Conservation (phyloP, 2,113 vertebrate species). For the Polypterus senegalus region DNA sequence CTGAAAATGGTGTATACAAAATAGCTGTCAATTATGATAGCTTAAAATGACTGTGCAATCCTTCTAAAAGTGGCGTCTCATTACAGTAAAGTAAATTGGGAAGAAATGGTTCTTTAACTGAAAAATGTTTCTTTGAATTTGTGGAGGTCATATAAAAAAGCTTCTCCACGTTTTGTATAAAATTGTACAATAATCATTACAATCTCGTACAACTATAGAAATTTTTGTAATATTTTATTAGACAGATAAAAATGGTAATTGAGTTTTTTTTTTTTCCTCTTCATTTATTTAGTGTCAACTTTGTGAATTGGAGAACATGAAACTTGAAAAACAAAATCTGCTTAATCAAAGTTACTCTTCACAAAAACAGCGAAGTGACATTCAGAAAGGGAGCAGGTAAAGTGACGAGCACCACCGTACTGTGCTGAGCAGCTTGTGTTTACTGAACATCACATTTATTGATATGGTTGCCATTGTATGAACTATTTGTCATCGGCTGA, state of each 20-base stretch:
- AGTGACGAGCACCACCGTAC: not conserved
- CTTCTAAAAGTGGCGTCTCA: too few relatives aligned
- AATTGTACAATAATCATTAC: not conserved
- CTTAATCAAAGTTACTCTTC: constrained; percentile 64
- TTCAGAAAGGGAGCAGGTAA: constrained; percentile 28
- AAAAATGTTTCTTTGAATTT: too few relatives aligned
- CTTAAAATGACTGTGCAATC: too few relatives aligned
- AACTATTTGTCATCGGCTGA: not conserved
- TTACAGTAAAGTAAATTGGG: too few relatives aligned
- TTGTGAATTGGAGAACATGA: constrained; percentile 61
- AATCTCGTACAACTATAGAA: not conserved
- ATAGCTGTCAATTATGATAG: too few relatives aligned
- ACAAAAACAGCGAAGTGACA: constrained; percentile 33
- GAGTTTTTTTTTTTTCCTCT: not conserved
- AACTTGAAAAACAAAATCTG: constrained; percentile 62
- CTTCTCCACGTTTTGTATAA: not conserved
- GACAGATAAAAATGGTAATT: not conserved
- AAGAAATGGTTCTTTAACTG: too few relatives aligned
- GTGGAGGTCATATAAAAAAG: too few relatives aligned
- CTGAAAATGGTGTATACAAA: too few relatives aligned
- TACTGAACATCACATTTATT: not conserved
- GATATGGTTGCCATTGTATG: not conserved
- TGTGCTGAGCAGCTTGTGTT: not conserved
- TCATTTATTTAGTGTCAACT: constrained; percentile 54
- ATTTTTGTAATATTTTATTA: not conserved